Conservation (phyloP, 2,797 vertebrate genomes). For the Enteromius fasciolatus region DNA sequence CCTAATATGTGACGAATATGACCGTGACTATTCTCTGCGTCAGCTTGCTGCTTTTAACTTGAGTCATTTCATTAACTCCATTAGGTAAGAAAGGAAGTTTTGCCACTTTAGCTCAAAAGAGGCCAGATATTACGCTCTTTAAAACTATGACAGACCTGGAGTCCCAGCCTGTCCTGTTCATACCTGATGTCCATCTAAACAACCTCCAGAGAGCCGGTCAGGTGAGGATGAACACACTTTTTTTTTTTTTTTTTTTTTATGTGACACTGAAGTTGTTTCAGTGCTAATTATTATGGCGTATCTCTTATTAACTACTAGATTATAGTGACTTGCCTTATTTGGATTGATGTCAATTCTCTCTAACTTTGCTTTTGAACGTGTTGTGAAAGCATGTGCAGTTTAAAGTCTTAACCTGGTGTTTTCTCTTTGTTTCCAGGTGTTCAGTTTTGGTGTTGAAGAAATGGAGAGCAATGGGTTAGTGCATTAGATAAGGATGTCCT, state of each 20-base stretch:
- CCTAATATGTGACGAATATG: background rate
- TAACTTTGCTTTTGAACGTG: background rate
- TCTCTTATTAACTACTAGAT: background rate
- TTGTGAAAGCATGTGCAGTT: background rate
- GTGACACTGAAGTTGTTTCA: background rate
- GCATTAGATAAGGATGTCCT: background rate
- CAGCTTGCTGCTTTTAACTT: background rate
- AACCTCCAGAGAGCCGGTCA: conserved; percentile 96
- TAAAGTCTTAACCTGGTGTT: background rate
- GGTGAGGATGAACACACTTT: conserved; percentile 70
- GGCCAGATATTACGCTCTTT: conserved; percentile 91
- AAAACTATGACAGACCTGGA: conserved; percentile 93
- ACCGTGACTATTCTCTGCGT: background rate
- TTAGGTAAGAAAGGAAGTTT: conserved; percentile 73
- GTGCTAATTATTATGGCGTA: background rate
- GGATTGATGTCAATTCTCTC: background rate
- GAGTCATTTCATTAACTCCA: background rate
- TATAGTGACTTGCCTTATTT: background rate
- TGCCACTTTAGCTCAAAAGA: conserved; percentile 80
- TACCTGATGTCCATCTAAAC: conserved; percentile 95
- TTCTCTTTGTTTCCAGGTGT: conserved; percentile 76
- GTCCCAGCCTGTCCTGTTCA: conserved; percentile 96
- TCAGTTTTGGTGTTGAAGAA: conserved; percentile 91
- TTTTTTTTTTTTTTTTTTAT: too few species aligned
- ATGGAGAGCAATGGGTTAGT: conserved; percentile 94